Percentiles rank a stretch among this genome's conserved stretches.
Conservation (phyloP, 2,888 invertebrate species). For the Andrena hattorfiana region DNA sequence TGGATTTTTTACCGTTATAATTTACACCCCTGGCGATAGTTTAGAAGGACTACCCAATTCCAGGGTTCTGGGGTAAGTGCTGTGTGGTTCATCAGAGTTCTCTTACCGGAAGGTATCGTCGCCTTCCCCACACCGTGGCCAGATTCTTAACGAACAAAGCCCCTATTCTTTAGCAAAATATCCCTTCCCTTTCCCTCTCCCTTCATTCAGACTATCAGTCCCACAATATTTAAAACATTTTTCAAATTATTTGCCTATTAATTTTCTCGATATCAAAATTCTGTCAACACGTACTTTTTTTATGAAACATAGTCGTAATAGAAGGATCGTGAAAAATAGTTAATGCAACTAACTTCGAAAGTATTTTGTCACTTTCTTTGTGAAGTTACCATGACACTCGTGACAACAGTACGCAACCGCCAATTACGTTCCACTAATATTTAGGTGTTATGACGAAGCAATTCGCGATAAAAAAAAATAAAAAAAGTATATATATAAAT, state of each 20-base stretch:
- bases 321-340: background rate
- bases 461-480: background rate
- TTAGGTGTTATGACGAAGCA: background rate
- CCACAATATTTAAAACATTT: too few relatives aligned
- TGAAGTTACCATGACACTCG: slow-evolving; percentile 25
- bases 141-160: too few relatives aligned
- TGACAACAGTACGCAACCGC: slow-evolving; percentile 28
- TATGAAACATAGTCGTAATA: background rate
- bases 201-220: too few relatives aligned
- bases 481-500: background rate
- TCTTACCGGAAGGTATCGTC: too few relatives aligned
- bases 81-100: too few relatives aligned
- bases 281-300: background rate
- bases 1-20: background rate
- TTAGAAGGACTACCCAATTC: too few relatives aligned
- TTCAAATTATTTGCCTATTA: too few relatives aligned
- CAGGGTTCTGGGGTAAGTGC: too few relatives aligned
- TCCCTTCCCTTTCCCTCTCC: too few relatives aligned
- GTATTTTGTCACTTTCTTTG: slow-evolving; percentile 49
- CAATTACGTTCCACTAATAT: background rate
- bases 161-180: too few relatives aligned
- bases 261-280: too few relatives aligned
- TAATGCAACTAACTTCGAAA: slow-evolving; percentile 54
- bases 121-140: too few relatives aligned
- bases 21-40: background rate